These are phyloP conservation scores for Hemitrygon akajei DNA, from an alignment of 2,797 vertebrate genomes.

Conservation along the genomic window DNA sequence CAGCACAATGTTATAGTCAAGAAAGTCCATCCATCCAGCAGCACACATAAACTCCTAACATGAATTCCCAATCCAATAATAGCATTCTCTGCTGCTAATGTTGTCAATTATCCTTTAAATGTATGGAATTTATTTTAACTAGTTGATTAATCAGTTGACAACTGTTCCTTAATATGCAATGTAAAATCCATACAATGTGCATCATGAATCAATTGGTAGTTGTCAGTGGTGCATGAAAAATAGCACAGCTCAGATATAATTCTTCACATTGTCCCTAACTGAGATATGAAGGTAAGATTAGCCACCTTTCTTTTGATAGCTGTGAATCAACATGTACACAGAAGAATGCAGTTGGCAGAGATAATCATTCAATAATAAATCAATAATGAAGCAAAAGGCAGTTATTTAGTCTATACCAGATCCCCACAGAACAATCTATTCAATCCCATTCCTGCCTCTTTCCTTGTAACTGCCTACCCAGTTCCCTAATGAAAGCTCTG, in stretches of 20 bases:
- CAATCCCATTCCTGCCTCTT: too few relatives aligned
- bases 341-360: not conserved
- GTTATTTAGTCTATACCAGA: too few relatives aligned
- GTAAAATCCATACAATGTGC: conserved; percentile 2
- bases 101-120: conserved; percentile 14
- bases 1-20: not conserved
- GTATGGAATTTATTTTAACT: not conserved
- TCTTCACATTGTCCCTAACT: not conserved
- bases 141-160: conserved; percentile 24
- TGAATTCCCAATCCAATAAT: not conserved
- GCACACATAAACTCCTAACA: too few relatives aligned
- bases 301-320: not conserved
- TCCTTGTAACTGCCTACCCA: too few relatives aligned
- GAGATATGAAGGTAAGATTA: not conserved
- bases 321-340: not conserved
- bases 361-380: not conserved
- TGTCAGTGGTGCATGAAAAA: not conserved
- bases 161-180: not conserved
- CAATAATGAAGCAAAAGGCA: too few relatives aligned
- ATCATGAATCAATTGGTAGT: not conserved
- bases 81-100: not conserved
- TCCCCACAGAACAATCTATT: too few relatives aligned
- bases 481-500: too few relatives aligned
- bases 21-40: not conserved
- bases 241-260: not conserved